Evolutionary conservation across 2,888 invertebrate genomes (phyloP), one percentile per base, ranked within the genome.

Genomic region (Thecocarcelia acutangulata): DNA sequence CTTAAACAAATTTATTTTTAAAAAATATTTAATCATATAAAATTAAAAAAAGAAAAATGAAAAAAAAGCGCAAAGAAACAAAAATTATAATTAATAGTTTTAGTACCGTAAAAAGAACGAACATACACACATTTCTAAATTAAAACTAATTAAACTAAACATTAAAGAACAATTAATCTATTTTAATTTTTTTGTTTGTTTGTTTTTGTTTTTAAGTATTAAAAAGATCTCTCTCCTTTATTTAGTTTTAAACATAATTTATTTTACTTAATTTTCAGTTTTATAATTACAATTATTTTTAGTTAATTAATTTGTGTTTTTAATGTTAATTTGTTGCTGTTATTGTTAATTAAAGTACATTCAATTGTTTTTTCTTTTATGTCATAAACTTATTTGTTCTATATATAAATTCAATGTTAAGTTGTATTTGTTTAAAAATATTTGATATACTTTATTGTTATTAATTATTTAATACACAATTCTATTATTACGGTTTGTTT

Each of bases 311-410:
- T 48, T 63, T 63, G 42, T 42, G 46, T 13, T 15, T 70, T 33
- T 48, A 46, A 2, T 46, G 15, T 69, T 70, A 44, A 19, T 50
- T 70, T 69, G 61, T 56, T 17, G 24, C 48, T 24, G 33, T 78
- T 59, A 59, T n/a, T 50, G 52, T 79, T 72, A 79, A 79, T 79
- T 79, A 79, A 73, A 79, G 66, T 79, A 79, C 78, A 79, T 73
- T 79, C 52, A 66, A 37, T 54, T n/a, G n/a, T n/a, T n/a, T 54
- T 44, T 37, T 66, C 15, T 46, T 54, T 13, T 48, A 37, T 13
- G 12, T 28, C 59, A 48, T 54, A 48, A 48, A 50, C 52, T 73
- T 50, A 33, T 54, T 78, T 50, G 37, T 64, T 66, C 72, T 79
- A 79, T 73, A 73, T 68, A 54, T 54, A 66, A 79, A 54, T 66